phyloP scores from a whole-genome alignment of 2,888 invertebrate genomes.

The Andricus quercusramuli region DNA sequence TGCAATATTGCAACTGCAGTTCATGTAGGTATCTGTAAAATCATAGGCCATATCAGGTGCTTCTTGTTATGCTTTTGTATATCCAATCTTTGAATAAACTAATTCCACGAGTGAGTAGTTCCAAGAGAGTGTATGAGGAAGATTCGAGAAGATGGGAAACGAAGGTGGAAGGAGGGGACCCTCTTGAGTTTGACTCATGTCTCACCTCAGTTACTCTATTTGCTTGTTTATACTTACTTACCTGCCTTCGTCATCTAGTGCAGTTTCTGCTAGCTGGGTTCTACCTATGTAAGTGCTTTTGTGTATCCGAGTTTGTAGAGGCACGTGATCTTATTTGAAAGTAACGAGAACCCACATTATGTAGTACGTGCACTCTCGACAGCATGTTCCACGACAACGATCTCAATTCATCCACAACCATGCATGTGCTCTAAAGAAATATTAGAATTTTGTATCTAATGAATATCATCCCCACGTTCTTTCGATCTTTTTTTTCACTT shows the following conservation, averaged over 20 bases:
- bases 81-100: slow-evolving; percentile 22
- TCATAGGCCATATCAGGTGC: background rate
- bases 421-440: slow-evolving; percentile 34
- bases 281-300: slow-evolving; percentile 38
- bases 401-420: slow-evolving; percentile 39
- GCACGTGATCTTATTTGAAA: slow-evolving; percentile 41
- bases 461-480: slow-evolving; percentile 3
- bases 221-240: slow-evolving; percentile 41
- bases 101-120: background rate
- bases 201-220: slow-evolving; percentile 25
- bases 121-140: background rate
- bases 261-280: slow-evolving; percentile 15
- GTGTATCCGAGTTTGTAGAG: slow-evolving; percentile 38
- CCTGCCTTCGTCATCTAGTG: slow-evolving; percentile 36
- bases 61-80: slow-evolving; percentile 4
- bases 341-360: slow-evolving; percentile 41
- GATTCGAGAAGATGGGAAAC: slow-evolving; percentile 2
- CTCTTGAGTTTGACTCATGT: slow-evolving; percentile 5
- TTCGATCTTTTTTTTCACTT: background rate
- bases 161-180: background rate
- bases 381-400: slow-evolving; percentile 25
- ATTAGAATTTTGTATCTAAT: slow-evolving; percentile 28
- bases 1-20: background rate
- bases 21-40: background rate
- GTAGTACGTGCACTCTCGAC: slow-evolving; percentile 30